Percentiles rank a stretch among this genome's conserved stretches.
phyloP scores from a whole-genome alignment of 2,888 invertebrate genomes.

The Steromphala cineraria region DNA sequence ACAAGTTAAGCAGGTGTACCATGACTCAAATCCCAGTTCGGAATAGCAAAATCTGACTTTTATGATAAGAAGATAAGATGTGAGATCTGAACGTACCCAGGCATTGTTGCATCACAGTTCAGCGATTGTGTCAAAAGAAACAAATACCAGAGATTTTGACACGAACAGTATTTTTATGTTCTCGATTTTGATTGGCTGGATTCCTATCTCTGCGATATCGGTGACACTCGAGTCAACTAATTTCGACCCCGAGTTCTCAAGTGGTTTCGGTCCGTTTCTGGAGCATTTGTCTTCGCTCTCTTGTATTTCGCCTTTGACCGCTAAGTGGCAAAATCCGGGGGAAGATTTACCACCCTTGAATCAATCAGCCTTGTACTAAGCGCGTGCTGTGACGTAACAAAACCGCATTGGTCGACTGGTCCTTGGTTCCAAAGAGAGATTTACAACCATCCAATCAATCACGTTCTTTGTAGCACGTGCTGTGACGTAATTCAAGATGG shows the following conservation, averaged over 20 bases:
- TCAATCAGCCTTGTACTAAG: background rate
- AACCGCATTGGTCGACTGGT: background rate
- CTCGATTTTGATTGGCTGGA: background rate
- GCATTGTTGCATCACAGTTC: constrained; percentile 1
- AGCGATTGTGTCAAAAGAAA: background rate
- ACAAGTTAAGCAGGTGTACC: background rate
- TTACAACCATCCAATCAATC: constrained; percentile 1
- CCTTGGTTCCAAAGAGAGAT: background rate
- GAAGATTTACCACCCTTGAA: background rate
- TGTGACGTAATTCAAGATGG: constrained; percentile 5
- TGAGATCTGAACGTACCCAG: background rate
- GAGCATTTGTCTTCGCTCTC: constrained; percentile 3
- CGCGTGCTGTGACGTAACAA: constrained; percentile 10
- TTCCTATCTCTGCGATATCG: background rate
- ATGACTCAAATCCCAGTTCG: background rate
- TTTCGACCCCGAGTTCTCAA: background rate
- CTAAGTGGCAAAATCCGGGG: background rate
- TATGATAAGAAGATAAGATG: background rate
- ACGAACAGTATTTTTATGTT: background rate
- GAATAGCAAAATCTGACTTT: background rate
- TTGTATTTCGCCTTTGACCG: constrained; percentile 1
- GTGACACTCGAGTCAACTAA: background rate
- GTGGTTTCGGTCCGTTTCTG: background rate
- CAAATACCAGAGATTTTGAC: background rate
- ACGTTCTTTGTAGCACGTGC: constrained; percentile 8